These are phyloP conservation scores for Anguilla anguilla DNA, from an alignment of 2,797 vertebrate species.

Conservation along the genomic window DNA sequence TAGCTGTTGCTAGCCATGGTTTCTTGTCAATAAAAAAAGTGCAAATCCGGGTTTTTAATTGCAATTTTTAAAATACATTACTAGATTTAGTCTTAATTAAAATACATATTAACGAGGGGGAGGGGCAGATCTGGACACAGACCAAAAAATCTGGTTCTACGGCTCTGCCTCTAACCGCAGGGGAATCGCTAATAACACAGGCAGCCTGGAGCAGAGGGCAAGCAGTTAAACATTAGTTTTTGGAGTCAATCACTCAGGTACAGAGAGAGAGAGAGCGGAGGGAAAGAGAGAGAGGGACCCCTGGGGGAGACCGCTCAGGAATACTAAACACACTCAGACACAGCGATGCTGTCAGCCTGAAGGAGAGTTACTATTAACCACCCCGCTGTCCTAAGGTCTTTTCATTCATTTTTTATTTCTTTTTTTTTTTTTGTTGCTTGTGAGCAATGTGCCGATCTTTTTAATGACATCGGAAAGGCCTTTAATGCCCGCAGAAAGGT, in stretches of 20 bases:
- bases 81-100: too few relatives aligned
- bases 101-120: neutral
- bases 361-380: neutral
- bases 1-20: too few relatives aligned
- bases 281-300: neutral
- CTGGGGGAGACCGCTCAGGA: neutral
- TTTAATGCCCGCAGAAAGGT: neutral
- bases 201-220: neutral
- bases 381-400: neutral
- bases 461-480: neutral
- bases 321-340: constrained; percentile 17
- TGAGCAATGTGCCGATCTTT: neutral
- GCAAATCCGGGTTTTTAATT: too few relatives aligned
- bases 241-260: constrained; percentile 7
- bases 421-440: neutral
- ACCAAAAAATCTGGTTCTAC: neutral
- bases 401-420: neutral
- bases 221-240: constrained; percentile 19
- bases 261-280: neutral
- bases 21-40: too few relatives aligned
- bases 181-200: neutral
- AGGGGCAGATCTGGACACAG: neutral
- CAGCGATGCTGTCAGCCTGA: constrained; percentile 3
- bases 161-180: neutral
- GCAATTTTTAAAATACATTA: neutral